phyloP scores from a whole-genome alignment of 2,888 invertebrate species.

The Psylliodes chrysocephalus region DNA sequence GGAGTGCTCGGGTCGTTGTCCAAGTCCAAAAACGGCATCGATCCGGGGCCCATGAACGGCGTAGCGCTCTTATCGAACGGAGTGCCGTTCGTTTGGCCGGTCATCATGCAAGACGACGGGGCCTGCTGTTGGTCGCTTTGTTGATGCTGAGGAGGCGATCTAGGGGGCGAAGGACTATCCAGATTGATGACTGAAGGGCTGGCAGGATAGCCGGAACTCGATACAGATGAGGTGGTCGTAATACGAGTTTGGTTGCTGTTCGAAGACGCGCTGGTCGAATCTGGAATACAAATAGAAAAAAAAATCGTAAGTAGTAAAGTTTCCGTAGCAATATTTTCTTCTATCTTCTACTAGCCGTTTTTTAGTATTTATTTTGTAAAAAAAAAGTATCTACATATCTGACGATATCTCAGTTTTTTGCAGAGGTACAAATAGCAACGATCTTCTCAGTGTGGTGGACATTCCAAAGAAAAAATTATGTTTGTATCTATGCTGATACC shows the following conservation, averaged over 20 bases:
- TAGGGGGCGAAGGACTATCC: conserved; percentile 50
- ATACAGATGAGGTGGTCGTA: conserved; percentile 64
- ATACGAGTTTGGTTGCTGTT: conserved; percentile 62
- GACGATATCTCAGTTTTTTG: no score
- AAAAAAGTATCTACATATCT: no score
- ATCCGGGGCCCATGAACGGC: conserved; percentile 40
- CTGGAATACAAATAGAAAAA: conserved; percentile 43
- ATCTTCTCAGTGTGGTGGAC: no score
- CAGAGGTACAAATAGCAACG: no score
- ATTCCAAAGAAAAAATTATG: no score
- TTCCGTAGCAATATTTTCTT: no score
- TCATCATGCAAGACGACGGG: background rate
- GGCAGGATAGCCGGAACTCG: conserved; percentile 71
- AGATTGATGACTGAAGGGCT: conserved; percentile 72
- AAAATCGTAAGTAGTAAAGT: no score
- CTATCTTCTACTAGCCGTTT: no score
- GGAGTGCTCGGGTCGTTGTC: conserved; percentile 56
- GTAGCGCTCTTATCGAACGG: conserved; percentile 36
- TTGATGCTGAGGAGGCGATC: background rate
- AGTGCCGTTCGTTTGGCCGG: conserved; percentile 45
- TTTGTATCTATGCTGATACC: no score
- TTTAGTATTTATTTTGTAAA: no score
- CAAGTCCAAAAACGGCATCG: conserved; percentile 59
- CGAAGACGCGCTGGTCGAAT: conserved; percentile 62
- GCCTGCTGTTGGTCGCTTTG: background rate